A percentile compares a stretch with the other conserved stretches of the same genome.
Evolutionary conservation across 2,888 invertebrate genomes (phyloP).

Genomic region (Adelognathus sp.): DNA sequence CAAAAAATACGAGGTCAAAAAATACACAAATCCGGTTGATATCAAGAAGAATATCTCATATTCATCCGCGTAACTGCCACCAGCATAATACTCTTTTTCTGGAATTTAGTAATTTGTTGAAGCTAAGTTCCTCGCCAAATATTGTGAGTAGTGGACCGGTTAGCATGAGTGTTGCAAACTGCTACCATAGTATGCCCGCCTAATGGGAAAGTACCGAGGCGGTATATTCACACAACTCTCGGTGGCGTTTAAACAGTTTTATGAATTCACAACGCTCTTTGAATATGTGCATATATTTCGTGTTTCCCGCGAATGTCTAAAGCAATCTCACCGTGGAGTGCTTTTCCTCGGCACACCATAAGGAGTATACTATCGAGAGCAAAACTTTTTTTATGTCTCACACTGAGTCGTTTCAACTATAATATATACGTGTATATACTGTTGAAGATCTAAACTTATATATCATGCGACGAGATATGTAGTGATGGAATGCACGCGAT

Average conservation of each 20-base stretch:
- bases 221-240: constrained; percentile 1
- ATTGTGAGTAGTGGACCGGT: not conserved
- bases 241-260: constrained; percentile 52
- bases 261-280: constrained; percentile 46
- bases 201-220: constrained; percentile 22
- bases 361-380: constrained; percentile 46
- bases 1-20: too few species aligned
- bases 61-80: too few species aligned
- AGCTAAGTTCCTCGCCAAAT: not conserved
- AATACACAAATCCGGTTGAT: too few species aligned
- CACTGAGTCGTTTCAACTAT: constrained; percentile 12
- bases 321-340: constrained; percentile 38
- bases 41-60: too few species aligned
- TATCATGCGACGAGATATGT: not conserved
- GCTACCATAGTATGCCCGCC: not conserved
- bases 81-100: too few species aligned
- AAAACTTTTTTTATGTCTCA: constrained; percentile 40
- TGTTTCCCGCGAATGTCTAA: constrained; percentile 19
- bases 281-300: constrained; percentile 56
- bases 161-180: not conserved
- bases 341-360: constrained; percentile 46
- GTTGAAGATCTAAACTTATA: not conserved
- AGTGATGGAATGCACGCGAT: not conserved
- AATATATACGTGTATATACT: not conserved
- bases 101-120: not conserved